Base-by-base conservation (phyloP, 1,140 invertebrate genomes). In the Eupeodes corollae region DNA sequence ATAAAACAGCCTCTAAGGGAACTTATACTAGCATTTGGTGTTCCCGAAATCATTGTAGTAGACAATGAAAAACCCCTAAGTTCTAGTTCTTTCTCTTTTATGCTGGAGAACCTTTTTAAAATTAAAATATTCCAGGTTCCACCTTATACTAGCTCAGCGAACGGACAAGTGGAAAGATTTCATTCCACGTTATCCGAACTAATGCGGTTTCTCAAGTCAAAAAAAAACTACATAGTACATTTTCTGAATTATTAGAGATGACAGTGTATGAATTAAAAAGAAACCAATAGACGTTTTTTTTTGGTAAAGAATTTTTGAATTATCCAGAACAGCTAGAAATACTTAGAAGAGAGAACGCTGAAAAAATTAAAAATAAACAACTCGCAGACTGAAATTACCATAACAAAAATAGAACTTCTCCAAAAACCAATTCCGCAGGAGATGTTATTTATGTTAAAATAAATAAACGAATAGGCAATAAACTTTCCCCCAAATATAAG, bases 391-490 rank as follows among this genome's bases (percentile, higher is more conserved):
- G 44, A 44, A n/a, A 30, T 2, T 38, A 45, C 48, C 43, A 44
- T 21, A 49, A 49, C 16, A 38, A 33, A 39, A 44, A 26, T 13
- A 19, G 38, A 16, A 44, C 37, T n/a, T 9, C 34, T 12, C 9
- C n/a, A 5, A 45, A 33, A 33, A 18, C 34, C n/a, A n/a, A n/a
- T n/a, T n/a, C n/a, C n/a, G n/a, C n/a, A n/a, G n/a, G n/a, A n/a
- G n/a, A n/a, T n/a, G n/a, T n/a, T n/a, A 2, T 49, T 16, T 44
- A 49, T 35, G 30, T 49, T 12, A 49, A 39, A 33, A 42, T 47
- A n/a, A 30, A 51, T 18, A 51, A 51, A 47, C 37, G 49, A 33
- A 19, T 47, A 32, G 49, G 21, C 3, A 26, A 26, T n/a, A n/a
- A n/a, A n/a, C n/a, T n/a, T n/a, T n/a, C n/a, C n/a, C n/a, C n/a